A percentile compares a stretch with the other conserved stretches of the same genome.
phyloP scores from a whole-genome alignment of 2,888 invertebrate species.

The Machimus atricapillus region DNA sequence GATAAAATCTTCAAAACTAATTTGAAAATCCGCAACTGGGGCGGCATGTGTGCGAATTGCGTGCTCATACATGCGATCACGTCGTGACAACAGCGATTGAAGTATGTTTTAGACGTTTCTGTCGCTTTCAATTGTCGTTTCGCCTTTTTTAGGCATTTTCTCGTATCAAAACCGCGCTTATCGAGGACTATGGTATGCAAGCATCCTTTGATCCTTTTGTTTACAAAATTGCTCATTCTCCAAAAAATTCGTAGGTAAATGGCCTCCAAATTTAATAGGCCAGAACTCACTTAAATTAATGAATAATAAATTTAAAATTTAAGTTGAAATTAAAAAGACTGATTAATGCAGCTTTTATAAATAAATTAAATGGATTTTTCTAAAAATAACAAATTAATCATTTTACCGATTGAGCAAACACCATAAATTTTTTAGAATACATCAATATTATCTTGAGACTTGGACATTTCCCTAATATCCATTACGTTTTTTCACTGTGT shows the following conservation, averaged over 20 bases:
- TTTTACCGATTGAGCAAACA: too few relatives aligned
- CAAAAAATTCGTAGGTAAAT: neutral
- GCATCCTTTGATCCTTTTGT: neutral
- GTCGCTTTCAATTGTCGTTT: neutral
- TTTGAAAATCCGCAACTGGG: constrained; percentile 3
- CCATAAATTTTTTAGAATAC: too few relatives aligned
- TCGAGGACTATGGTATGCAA: neutral
- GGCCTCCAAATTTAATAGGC: neutral
- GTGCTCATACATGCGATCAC: neutral
- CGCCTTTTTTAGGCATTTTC: neutral
- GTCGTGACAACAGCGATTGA: neutral
- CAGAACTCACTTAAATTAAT: neutral
- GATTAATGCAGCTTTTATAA: too few relatives aligned
- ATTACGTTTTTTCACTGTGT: neutral
- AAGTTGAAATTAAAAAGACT: too few relatives aligned
- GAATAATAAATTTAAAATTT: too few relatives aligned
- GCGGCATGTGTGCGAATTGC: neutral
- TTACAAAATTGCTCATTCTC: neutral
- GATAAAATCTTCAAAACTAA: constrained; percentile 31
- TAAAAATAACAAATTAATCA: too few relatives aligned
- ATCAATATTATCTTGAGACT: neutral
- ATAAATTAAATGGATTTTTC: too few relatives aligned
- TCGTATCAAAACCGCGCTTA: neutral
- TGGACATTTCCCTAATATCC: neutral
- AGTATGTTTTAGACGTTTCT: neutral